These are phyloP conservation scores for Notolepis coatsorum DNA, from an alignment of 2,797 vertebrate species.

Conservation along the genomic window DNA sequence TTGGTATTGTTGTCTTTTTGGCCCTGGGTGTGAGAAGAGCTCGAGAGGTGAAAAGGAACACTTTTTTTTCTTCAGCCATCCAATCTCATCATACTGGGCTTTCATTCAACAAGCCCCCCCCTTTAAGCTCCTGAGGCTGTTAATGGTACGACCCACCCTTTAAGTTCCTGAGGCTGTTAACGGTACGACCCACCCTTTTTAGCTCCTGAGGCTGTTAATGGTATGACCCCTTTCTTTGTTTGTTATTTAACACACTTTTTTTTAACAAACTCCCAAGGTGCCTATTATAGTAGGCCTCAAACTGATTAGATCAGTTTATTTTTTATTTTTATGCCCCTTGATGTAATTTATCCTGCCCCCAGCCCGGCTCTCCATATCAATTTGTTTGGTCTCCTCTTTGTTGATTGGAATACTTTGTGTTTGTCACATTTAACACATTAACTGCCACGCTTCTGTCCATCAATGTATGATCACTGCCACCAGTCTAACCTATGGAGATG, in stretches of 20 bases:
- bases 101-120: conserved; percentile 12
- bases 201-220: no score
- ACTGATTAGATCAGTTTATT: conserved; percentile 52
- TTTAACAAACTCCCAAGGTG: conserved; percentile 17
- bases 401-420: not conserved
- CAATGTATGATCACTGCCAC: no score
- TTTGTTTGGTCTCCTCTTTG: not conserved
- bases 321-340: no score
- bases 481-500: no score
- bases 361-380: not conserved
- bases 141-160: not conserved
- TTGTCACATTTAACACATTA: no score
- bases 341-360: conserved; percentile 30
- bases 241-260: no score
- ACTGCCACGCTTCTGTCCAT: no score
- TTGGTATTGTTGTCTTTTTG: conserved; percentile 28
- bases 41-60: conserved; percentile 17
- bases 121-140: conserved; percentile 9
- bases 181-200: conserved; percentile 17
- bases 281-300: conserved; percentile 13
- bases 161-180: not conserved
- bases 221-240: no score
- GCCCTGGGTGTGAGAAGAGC: conserved; percentile 16
- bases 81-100: conserved; percentile 35
- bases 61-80: conserved; percentile 37